Evolutionary conservation across 2,888 invertebrate species (phyloP).

Genomic region (Allolobophora icterica): DNA sequence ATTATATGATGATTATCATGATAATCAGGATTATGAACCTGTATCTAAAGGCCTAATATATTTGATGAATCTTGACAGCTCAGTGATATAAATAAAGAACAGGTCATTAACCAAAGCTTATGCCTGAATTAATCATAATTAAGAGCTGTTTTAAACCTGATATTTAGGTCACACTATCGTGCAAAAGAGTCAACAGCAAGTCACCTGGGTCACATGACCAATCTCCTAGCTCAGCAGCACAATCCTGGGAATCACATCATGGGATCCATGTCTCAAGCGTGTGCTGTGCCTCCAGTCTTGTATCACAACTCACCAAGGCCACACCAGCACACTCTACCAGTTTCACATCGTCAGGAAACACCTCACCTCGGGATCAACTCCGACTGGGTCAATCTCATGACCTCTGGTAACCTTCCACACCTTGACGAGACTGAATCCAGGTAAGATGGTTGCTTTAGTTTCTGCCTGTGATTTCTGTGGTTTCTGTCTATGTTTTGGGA

Average conservation of each 20-base stretch:
- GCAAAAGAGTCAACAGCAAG: background rate
- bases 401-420: background rate
- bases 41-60: too few relatives aligned
- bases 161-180: background rate
- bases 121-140: background rate
- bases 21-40: background rate
- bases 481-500: background rate
- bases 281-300: background rate
- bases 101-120: too few relatives aligned
- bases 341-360: background rate
- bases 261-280: background rate
- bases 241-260: background rate
- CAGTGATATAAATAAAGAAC: too few relatives aligned
- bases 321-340: background rate
- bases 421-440: background rate
- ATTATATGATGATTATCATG: background rate
- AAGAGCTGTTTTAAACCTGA: background rate
- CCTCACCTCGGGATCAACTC: background rate
- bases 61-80: too few relatives aligned
- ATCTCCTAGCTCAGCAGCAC: background rate
- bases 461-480: too few relatives aligned
- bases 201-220: constrained; percentile 18
- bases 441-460: background rate
- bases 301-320: background rate
- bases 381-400: constrained; percentile 21